These are phyloP conservation scores for Panagrolaimus sp. DNA, from an alignment of 1,140 invertebrate species.

Conservation along the genomic window DNA sequence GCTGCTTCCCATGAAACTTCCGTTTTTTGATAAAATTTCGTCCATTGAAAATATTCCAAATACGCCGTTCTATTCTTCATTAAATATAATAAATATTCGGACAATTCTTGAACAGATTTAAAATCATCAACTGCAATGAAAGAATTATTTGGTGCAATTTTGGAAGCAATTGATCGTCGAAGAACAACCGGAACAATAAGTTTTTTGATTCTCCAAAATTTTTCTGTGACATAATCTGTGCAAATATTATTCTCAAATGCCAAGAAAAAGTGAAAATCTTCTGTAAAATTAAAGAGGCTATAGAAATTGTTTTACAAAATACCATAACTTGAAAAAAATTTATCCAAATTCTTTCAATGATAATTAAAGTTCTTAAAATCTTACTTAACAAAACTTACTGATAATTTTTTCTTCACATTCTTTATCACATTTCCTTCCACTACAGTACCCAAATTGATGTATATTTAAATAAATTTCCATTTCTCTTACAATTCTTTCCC, in stretches of 20 bases:
- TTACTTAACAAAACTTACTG: background rate
- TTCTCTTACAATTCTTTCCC: background rate
- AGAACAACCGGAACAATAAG: background rate
- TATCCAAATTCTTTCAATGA: background rate
- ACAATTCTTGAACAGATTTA: constrained; percentile 51
- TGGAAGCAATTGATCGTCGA: background rate
- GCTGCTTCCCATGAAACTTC: too few species aligned
- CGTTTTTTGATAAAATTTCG: too few species aligned
- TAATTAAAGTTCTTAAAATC: too few species aligned
- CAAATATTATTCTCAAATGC: background rate
- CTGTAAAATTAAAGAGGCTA: background rate
- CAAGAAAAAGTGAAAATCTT: background rate
- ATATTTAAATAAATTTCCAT: background rate
- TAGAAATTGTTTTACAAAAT: background rate
- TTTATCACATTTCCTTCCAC: background rate
- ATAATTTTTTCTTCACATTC: background rate
- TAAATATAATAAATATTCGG: constrained; percentile 17
- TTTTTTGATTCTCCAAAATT: background rate
- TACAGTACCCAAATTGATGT: background rate
- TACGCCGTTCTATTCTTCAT: too few species aligned
- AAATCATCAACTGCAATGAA: constrained; percentile 2
- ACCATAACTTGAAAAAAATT: too few species aligned
- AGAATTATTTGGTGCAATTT: background rate
- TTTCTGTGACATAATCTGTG: background rate
- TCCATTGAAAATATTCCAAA: too few species aligned